Base-by-base conservation (phyloP, 2,888 invertebrate genomes). In the Tachina lurida region DNA sequence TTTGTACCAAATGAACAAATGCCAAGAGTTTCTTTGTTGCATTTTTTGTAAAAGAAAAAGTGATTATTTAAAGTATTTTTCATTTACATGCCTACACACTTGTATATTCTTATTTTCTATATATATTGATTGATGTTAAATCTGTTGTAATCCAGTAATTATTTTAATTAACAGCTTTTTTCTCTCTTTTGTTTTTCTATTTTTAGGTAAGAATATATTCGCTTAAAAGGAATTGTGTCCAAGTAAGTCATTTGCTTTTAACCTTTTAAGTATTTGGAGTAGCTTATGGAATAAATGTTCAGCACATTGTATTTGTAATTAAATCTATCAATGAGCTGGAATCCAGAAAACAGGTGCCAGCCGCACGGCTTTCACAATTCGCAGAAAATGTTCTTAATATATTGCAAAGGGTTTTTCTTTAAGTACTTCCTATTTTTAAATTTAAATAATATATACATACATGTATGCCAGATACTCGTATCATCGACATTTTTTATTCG, bases 121-220 rank as follows among this genome's bases (percentile, higher is more conserved):
- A 71, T 15, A 31, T 10, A 1, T 58, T 71, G 2, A 56, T 58
- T 19, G 15, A 19, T 56, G 19, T 43, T 43, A n/a, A 56, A 31
- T 8, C 13, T 22, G 49, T 22, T 49, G 31, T 39, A 47, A n/a
- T 17, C 17, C 13, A 47, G 12, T 49, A 43, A 41, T 22, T 22
- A 63, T 63, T 41, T 73, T 4, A 22, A n/a, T 17, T 22, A 74
- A 62, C 31, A 22, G 10, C 13, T 5, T n/a, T 63, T n/a, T 10
- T 52, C 43, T 56, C 43, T 56, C 17, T 54, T 39, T 75, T 22
- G 4, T 31, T 22, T 17, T 39, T 77, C 19, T 77, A 31, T 47
- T 76, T 67, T 4, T 58, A 77, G 67, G 56, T 58, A 67, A 67
- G 49, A 12, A 39, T 47, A 19, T 17, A 13, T 13, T 45, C 1